Base-by-base conservation (phyloP, 2,888 invertebrate genomes). In the Podabrus alpinus region DNA sequence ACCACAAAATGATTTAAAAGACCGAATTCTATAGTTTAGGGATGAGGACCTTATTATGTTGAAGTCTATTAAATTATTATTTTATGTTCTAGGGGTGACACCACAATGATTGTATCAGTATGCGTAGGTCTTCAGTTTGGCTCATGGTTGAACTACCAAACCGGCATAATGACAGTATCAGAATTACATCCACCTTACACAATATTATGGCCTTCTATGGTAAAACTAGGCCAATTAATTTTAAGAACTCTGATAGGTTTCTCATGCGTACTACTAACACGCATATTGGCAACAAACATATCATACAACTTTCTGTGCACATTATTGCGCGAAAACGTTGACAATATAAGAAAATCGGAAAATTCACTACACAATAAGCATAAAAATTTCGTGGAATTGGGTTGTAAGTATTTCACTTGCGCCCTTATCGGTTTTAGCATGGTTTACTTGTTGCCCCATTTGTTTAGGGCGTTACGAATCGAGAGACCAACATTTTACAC, bases 401-500 rank as follows among this genome's bases (percentile, higher is more conserved):
- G 94, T 75, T 94, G 94, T 84, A 96, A 95, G 85, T 97, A 94
- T 87, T 89, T 96, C 75, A 93, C 94, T 21, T 97, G 94, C 85
- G 92, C 92, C 5, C 89, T 93, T 84, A 92, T 97, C 64, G 95
- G 97, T 0, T 91, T 96, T 80, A 94, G 93, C 85, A 93, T 93
- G 1, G 90, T 93, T 0, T 95, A 93, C 85, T 86, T 94, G 66
- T 90, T 95, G 79, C 97, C 97, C 1, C 91, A 92, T 80, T 89
- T 95, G 25, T 97, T 97, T 87, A 89, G 92, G 67, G 87, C 92
- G 81, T 86, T 97, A 66, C 91, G 91, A 77, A 95, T 97, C 81
- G 94, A 94, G 85, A 88, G 97, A 83, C 93, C 93, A 0, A 94
- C 94, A 1, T 96, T 95, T 88, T 95, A 95, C 83, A 95, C 94